A percentile compares a stretch with the other conserved stretches of the same genome.
Evolutionary conservation across 2,888 invertebrate genomes (phyloP).

Genomic region (Melieria picta): DNA sequence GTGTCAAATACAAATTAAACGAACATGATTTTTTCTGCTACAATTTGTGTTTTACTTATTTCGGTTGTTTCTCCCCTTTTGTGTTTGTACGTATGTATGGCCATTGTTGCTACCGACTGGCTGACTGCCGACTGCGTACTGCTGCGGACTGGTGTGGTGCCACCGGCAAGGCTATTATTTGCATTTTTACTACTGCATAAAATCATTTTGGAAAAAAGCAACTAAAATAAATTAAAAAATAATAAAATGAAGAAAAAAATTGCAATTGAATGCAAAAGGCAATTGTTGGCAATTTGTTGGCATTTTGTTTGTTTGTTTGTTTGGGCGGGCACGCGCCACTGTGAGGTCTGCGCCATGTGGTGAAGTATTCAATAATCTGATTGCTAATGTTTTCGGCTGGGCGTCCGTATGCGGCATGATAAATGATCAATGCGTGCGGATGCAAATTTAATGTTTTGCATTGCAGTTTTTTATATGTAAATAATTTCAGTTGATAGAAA

Average conservation of each 20-base stretch:
- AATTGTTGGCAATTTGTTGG: constrained; percentile 24
- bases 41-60: no score
- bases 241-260: constrained; percentile 1
- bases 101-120: not conserved
- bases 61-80: not conserved
- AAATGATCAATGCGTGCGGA: no score
- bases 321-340: constrained; percentile 16
- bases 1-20: constrained; percentile 23
- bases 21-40: constrained; percentile 25
- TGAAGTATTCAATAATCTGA: not conserved
- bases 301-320: constrained; percentile 12
- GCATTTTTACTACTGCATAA: constrained; percentile 27
- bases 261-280: constrained; percentile 4
- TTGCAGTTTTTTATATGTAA: no score
- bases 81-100: not conserved
- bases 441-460: no score
- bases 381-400: constrained; percentile 1
- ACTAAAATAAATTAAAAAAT: constrained; percentile 3
- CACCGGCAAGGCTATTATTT: constrained; percentile 38
- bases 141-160: constrained; percentile 17
- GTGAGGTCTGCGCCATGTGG: not conserved
- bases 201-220: not conserved
- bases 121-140: not conserved
- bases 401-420: no score
- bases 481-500: no score